Evolutionary conservation across 2,888 invertebrate species (phyloP), one percentile per base, ranked within the genome.

Genomic region (Sericinus montela): DNA sequence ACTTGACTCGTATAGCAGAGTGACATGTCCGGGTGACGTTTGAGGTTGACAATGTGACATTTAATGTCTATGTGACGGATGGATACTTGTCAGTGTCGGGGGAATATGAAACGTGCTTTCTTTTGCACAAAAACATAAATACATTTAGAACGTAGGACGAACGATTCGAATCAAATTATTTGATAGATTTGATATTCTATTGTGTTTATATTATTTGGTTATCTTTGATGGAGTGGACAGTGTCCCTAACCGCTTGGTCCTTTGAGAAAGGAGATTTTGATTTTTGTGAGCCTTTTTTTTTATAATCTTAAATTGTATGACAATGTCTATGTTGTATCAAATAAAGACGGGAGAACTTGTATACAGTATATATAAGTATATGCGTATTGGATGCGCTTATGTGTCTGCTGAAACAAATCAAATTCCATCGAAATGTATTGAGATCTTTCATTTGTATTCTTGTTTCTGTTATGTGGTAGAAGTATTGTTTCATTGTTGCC

Each of bases 281-380:
- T 5, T 7, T 4, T 13, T 32, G 32, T 32, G 11, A 11, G 11
- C 7, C 11, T 6, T n/a, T 30, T 11, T 32, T 6, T 11, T 11
- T 32, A 6, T 11, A 6, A n/a, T n/a, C 3, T 32, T 4, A 32
- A 32, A 32, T 25, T 32, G n/a, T 9, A n/a, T 29, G 19, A 19
- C 2, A 19, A 19, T 19, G 19, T 19, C 19, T 3, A 19, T 19
- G 3, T 29, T 29, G 29, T 29, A n/a, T n/a, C 10, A n/a, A 29
- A 29, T 29, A 3, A 10, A n/a, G 1, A 3, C 29, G 10, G 34
- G 15, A 15, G 15, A 29, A 35, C 48, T 30, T 43, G 37, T 38
- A 48, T 25, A 43, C 37, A 48, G 37, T 44, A 19, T 44, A 44
- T 9, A 44, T 44, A n/a, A n/a, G n/a, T n/a, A 43, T 35, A 48